Conservation (phyloP, 2,797 vertebrate genomes). For the Fundulus diaphanus region DNA sequence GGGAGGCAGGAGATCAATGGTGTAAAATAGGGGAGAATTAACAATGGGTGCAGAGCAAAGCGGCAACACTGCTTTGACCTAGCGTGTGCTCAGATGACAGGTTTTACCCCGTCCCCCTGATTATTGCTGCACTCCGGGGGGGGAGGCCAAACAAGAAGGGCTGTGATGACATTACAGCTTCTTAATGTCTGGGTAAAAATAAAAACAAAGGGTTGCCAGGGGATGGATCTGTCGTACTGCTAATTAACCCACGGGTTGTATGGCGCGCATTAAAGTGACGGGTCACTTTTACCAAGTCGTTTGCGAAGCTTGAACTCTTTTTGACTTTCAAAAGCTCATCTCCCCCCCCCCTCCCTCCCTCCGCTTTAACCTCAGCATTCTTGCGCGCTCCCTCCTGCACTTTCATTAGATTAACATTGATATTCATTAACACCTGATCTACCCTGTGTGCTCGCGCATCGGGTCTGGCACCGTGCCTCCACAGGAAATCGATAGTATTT, state of each 20-base stretch:
- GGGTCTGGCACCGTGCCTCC: slow-evolving; percentile 54
- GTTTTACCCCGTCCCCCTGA: slow-evolving; percentile 51
- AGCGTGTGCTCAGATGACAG: slow-evolving; percentile 54
- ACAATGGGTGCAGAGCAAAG: slow-evolving; percentile 62
- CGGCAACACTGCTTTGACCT: slow-evolving; percentile 65
- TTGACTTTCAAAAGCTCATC: slow-evolving; percentile 26
- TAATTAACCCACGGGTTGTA: not conserved
- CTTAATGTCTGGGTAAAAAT: slow-evolving; percentile 22
- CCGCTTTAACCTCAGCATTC: slow-evolving; percentile 7
- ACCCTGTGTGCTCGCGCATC: slow-evolving; percentile 47
- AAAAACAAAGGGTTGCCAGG: slow-evolving; percentile 8
- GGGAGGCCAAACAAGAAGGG: slow-evolving; percentile 41
- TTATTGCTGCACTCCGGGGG: slow-evolving; percentile 51
- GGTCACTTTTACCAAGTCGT: not conserved
- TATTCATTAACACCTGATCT: slow-evolving; percentile 77
- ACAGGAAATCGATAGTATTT: slow-evolving; percentile 78
- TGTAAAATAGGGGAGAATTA: slow-evolving; percentile 74
- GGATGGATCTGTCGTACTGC: slow-evolving; percentile 5
- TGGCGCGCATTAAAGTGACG: not conserved
- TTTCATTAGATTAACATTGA: slow-evolving; percentile 71
- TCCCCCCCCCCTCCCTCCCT: slow-evolving; percentile 6
- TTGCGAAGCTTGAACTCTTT: slow-evolving; percentile 1
- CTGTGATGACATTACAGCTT: slow-evolving; percentile 48
- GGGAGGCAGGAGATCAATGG: slow-evolving; percentile 75
- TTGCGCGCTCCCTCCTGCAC: slow-evolving; percentile 16